phyloP scores from a whole-genome alignment of 2,113 vertebrate species.

The Porphyrio hochstetteri region DNA sequence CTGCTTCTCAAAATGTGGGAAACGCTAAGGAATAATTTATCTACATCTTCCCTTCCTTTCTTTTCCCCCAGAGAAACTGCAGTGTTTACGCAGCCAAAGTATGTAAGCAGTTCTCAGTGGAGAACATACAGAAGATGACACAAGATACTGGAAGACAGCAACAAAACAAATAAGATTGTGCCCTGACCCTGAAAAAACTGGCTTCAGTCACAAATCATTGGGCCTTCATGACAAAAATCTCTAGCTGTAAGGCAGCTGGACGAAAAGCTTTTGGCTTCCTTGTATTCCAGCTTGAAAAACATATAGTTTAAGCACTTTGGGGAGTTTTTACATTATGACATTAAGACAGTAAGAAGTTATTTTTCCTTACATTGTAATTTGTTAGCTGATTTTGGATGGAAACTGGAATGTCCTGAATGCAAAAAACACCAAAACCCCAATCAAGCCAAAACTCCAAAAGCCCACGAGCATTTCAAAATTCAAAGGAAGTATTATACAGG shows the following conservation, averaged over 20 bases:
- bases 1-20: not conserved
- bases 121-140: not conserved
- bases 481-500: not conserved
- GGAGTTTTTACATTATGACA: not conserved
- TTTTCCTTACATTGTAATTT: not conserved
- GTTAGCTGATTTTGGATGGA: constrained; percentile 34
- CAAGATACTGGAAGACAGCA: not conserved
- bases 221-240: not conserved
- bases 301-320: not conserved
- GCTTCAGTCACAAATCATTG: not conserved
- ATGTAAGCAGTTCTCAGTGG: not conserved
- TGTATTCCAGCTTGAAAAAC: not conserved
- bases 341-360: not conserved
- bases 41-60: not conserved
- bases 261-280: not conserved
- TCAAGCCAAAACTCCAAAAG: not conserved
- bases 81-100: not conserved
- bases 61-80: not conserved
- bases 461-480: not conserved
- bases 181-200: not conserved
- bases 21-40: not conserved
- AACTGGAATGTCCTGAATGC: constrained; percentile 14
- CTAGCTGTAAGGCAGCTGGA: constrained; percentile 1
- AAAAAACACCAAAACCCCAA: not conserved
- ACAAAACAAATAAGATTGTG: not conserved